Base-by-base conservation (phyloP, 2,113 vertebrate genomes). In the Hipposideros armiger region DNA sequence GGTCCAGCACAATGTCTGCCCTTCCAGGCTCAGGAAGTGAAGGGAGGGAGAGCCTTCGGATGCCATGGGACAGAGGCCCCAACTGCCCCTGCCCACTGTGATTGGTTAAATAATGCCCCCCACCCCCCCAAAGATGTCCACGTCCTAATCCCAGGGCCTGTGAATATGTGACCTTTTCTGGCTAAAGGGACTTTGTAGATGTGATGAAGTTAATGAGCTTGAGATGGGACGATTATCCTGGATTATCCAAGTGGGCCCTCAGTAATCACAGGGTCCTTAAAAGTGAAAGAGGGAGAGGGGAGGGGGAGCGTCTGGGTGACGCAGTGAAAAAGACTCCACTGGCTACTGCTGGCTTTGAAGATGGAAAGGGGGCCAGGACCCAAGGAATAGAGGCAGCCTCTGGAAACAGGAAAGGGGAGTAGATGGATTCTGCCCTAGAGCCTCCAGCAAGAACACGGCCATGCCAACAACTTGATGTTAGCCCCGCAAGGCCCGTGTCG, bases 131-230 rank as follows among this genome's bases (percentile, higher is more conserved):
- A 2, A 54, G n/a, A 73, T 0, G 28, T 13, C 69, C 28, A 66
- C 4, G 0, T 19, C 24, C 54, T 81, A 32, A 64, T 52, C 60
- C 77, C 47, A 0, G 0, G 52, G 60, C 40, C 67, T n/a, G 5
- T 11, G 3, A 58, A 3, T 11, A 47, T 5, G 7, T 45, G 15
- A 50, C 36, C 56, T 73, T 20, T 11, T 24, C 3, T 0, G 20
- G 28, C 50, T 54, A 88, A 81, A 20, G 32, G 16, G 73, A 56
- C 66, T 42, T 5, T 30, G 36, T 4, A 36, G 50, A 22, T 26
- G 8, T 4, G 40, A 76, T 47, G 20, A 50, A 45, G 20, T 14
- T 24, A 69, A 85, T 24, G 54, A 36, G 36, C 15, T 8, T 58
- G 78, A 90, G 91, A n/a, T 17, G 26, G 26, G 42, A 45, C 22